phyloP scores from a whole-genome alignment of 2,888 invertebrate genomes.

The Hypselothyrea guttata region DNA sequence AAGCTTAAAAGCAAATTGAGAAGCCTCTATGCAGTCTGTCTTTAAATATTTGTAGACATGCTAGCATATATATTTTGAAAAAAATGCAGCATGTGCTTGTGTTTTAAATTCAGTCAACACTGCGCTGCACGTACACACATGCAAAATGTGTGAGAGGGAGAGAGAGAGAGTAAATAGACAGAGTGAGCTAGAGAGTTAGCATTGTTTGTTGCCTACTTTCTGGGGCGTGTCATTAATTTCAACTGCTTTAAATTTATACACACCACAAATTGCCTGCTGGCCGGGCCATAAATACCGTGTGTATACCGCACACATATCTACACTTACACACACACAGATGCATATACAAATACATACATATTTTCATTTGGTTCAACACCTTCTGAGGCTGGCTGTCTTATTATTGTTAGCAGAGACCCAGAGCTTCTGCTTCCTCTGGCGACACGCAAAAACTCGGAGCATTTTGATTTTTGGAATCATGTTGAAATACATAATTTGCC shows the following conservation, averaged over 20 bases:
- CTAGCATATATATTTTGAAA: too few relatives aligned
- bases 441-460: conserved; percentile 39
- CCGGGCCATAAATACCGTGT: conserved; percentile 34
- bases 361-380: conserved; percentile 62
- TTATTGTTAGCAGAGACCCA: conserved; percentile 30
- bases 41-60: too few relatives aligned
- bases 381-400: conserved; percentile 39
- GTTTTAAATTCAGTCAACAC: too few relatives aligned
- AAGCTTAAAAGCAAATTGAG: too few relatives aligned
- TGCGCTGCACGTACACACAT: background rate
- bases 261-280: conserved; percentile 54
- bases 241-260: conserved; percentile 65
- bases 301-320: conserved; percentile 1
- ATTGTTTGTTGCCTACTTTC: conserved; percentile 52
- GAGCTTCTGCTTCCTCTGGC: background rate
- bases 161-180: too few relatives aligned
- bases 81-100: too few relatives aligned
- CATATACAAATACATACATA: conserved; percentile 23
- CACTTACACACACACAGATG: conserved; percentile 1
- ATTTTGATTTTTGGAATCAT: conserved; percentile 64
- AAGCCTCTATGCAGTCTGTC: too few relatives aligned
- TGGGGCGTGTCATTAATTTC: conserved; percentile 59
- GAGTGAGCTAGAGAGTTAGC: too few relatives aligned
- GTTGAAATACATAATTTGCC: conserved; percentile 50
- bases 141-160: background rate